Base-by-base conservation (phyloP, 2,113 vertebrate species). In the Aphelocoma coerulescens region DNA sequence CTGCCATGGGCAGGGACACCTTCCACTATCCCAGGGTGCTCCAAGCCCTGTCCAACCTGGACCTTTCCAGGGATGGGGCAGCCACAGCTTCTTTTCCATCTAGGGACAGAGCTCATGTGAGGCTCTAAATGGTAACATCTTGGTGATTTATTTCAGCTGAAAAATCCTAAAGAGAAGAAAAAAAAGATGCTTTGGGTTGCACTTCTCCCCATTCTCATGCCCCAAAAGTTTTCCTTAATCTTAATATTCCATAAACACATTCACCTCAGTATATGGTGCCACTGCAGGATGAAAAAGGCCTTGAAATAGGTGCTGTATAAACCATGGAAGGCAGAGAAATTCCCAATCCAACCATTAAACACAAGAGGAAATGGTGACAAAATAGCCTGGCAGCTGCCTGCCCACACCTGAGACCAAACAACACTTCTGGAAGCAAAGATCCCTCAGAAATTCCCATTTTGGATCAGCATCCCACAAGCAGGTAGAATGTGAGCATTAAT, bases 401-500 rank as follows among this genome's bases (percentile, higher is more conserved):
- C 48, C 66, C 73, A 65, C 41, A 30, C 68, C 59, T 74, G 65
- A 77, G 51, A 59, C 46, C 71, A 51, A 76, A 3, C 28, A 73
- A 16, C 35, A 10, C 44, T 72, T 75, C 35, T 69, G 82, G 54
- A 86, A 59, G 39, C 57, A 52, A 69, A 84, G 16, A 39, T 43
- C n/a, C 48, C 61, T 66, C 51, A 16, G 39, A 66, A 86, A 66
- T 5, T 6, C 21, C n/a, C 5, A 0, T 49, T 72, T 63, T 54
- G 81, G 66, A 91, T 72, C 83, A 88, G 65, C 30, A 48, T n/a
- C 51, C 52, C 73, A 23, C 15, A 12, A 26, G 11, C 80, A 95
- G 85, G 88, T 63, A 77, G 79, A 93, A 83, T 26, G 15, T 8
- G 48, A 74, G 28, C 61, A n/a, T 74, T 78, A 89, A 72, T 95